These are phyloP conservation scores for Cephus nigrinus DNA, from an alignment of 2,888 invertebrate species.

Conservation along the genomic window DNA sequence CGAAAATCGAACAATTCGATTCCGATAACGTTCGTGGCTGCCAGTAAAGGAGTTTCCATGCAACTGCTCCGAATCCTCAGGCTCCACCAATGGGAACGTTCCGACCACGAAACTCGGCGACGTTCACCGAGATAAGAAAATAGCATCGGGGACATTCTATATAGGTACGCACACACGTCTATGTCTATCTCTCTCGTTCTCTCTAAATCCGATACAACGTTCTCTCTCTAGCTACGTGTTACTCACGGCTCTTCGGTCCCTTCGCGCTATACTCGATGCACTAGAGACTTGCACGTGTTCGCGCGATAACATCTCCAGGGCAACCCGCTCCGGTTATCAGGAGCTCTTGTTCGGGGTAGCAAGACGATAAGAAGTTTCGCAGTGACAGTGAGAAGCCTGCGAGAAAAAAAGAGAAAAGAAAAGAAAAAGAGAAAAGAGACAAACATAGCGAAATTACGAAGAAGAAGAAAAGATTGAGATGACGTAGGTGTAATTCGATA, in stretches of 20 bases:
- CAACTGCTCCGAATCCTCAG: not conserved
- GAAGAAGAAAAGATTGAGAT: conserved; percentile 33
- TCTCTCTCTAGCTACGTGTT: not conserved
- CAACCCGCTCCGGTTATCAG: too few species aligned
- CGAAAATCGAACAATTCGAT: not conserved
- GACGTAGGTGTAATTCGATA: not conserved
- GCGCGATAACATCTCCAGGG: conserved; percentile 43
- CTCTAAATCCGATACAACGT: not conserved
- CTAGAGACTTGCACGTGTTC: conserved; percentile 51
- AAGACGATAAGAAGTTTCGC: too few species aligned
- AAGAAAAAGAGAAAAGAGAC: not conserved
- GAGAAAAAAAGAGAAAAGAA: not conserved
- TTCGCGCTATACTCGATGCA: conserved; percentile 25
- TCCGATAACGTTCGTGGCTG: not conserved
- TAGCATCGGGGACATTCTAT: conserved; percentile 11
- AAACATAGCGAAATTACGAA: conserved; percentile 10
- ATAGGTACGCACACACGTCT: conserved; percentile 10
- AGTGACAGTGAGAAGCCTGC: too few species aligned
- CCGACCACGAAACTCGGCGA: not conserved
- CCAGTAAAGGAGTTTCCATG: not conserved
- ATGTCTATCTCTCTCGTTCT: conserved; percentile 7
- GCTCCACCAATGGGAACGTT: not conserved
- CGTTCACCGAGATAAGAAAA: conserved; percentile 4
- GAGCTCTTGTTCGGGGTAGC: too few species aligned
- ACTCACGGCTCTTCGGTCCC: not conserved